Percentiles rank a stretch among this genome's conserved stretches.
Evolutionary conservation across 2,888 invertebrate genomes (phyloP).

Genomic region (Mantis religiosa): DNA sequence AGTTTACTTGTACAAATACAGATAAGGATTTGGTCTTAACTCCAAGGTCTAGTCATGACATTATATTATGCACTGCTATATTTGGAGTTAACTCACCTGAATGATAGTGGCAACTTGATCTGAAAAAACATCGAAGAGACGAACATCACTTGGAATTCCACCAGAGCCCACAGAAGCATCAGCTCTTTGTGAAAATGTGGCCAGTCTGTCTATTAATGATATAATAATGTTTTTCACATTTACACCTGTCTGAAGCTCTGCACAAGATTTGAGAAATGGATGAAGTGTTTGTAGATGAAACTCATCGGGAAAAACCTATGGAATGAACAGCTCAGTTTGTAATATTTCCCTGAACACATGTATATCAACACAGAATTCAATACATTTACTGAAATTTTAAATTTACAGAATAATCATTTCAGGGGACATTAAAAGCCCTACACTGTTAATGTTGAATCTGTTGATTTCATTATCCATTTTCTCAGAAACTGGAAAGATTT

Average conservation of each 20-base stretch:
- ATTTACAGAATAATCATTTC: too few relatives aligned
- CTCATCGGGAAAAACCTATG: slow-evolving; percentile 93
- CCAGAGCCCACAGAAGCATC: slow-evolving; percentile 44
- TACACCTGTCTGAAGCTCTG: slow-evolving; percentile 90
- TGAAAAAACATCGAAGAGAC: slow-evolving; percentile 96
- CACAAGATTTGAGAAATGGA: slow-evolving; percentile 94
- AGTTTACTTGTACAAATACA: too few relatives aligned
- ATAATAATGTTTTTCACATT: slow-evolving; percentile 98
- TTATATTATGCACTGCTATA: background rate
- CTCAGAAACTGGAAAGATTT: too few relatives aligned
- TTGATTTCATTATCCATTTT: too few relatives aligned
- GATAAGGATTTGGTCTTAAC: too few relatives aligned
- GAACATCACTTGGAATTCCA: slow-evolving; percentile 78
- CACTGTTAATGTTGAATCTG: too few relatives aligned
- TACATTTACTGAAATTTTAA: too few relatives aligned
- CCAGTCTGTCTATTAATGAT: slow-evolving; percentile 87
- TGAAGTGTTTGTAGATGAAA: slow-evolving; percentile 94
- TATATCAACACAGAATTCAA: too few relatives aligned
- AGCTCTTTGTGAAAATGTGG: slow-evolving; percentile 75
- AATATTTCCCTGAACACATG: background rate
- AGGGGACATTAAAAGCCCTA: too few relatives aligned
- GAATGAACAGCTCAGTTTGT: background rate
- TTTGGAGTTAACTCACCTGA: slow-evolving; percentile 54
- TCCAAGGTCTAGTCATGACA: too few relatives aligned
- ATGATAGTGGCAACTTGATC: slow-evolving; percentile 95